phyloP scores from a whole-genome alignment of 2,888 invertebrate genomes.

The Xylota sylvarum region DNA sequence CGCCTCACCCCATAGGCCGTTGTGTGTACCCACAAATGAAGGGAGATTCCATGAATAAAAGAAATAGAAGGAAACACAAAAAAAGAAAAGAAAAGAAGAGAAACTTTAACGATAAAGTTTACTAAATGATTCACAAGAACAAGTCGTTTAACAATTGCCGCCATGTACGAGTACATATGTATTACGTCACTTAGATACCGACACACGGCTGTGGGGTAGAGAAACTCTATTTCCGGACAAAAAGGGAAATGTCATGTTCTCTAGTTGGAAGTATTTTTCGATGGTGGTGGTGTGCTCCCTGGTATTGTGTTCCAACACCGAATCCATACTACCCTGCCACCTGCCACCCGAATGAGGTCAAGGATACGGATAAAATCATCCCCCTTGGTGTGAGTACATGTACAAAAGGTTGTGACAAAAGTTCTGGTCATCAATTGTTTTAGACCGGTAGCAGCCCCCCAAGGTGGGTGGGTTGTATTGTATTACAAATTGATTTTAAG shows the following conservation, averaged over 20 bases:
- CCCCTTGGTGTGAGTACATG: background rate
- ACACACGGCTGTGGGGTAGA: no score
- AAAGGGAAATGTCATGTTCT: background rate
- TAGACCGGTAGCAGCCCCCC: background rate
- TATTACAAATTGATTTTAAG: slow-evolving; percentile 29
- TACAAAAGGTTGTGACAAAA: slow-evolving; percentile 22
- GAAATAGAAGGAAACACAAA: background rate
- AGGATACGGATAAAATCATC: slow-evolving; percentile 5
- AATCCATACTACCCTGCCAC: background rate
- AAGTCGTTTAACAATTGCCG: background rate
- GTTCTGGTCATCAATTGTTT: slow-evolving; percentile 24
- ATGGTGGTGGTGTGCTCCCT: background rate
- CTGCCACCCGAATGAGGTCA: slow-evolving; percentile 11
- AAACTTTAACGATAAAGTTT: slow-evolving; percentile 6
- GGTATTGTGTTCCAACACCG: background rate
- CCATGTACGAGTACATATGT: no score
- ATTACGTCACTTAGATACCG: no score
- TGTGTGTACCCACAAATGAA: background rate
- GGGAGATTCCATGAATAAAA: background rate
- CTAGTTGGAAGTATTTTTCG: background rate
- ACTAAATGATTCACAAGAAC: slow-evolving; percentile 29
- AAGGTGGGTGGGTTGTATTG: background rate
- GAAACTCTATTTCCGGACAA: slow-evolving; percentile 1
- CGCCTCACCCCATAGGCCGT: background rate
- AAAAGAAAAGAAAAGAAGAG: background rate